Evolutionary conservation across 2,797 vertebrate species (phyloP), one percentile per base, ranked within the genome.

Genomic region (Lemur catta): DNA sequence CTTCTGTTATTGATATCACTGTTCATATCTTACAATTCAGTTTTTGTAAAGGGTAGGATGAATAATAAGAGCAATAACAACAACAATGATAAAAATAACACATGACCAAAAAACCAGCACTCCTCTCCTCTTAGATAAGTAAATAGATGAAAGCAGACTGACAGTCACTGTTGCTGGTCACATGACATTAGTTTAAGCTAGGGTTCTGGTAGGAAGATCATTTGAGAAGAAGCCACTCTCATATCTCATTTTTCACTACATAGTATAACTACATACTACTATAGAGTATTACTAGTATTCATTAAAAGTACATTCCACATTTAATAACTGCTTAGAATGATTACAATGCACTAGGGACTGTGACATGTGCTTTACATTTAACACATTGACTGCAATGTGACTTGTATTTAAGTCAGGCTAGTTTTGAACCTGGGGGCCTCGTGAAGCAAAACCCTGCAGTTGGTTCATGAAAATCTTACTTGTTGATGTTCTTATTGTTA

Each of bases 11-110:
- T 93, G 48, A 43, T 50, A 78, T 79, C 38, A 46, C 61, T 80
- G 50, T 43, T 93, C 57, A 26, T 61, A 50, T 41, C 48, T 57
- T 86, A 57, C 89, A 97, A 78, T 15, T 82, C 33, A 69, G 33
- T 72, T 81, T 82, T 93, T 87, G 9, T 59, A 78, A 97, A 91
- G 18, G 46, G 46, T 59, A 89, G 74, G 74, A 65, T 57, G 12
- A 93, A 17, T 84, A 61, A 78, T 35, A 95, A 91, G 10, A 91
- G 14, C 28, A 96, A 7, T 61, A 92, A 84, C 11, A 88, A 84
- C 11, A 88, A 55, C 7, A 81, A n/a, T 2, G 52, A 48, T 24
- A 76, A 89, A 89, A 89, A 76, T 63, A 82, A 43, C 4, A 84
- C 8, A 30, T 55, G 12, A 52, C 22, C 67, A 35, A 89, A 69